Evolutionary conservation across 2,113 vertebrate genomes (phyloP).

Genomic region (Chrysochloris asiatica): DNA sequence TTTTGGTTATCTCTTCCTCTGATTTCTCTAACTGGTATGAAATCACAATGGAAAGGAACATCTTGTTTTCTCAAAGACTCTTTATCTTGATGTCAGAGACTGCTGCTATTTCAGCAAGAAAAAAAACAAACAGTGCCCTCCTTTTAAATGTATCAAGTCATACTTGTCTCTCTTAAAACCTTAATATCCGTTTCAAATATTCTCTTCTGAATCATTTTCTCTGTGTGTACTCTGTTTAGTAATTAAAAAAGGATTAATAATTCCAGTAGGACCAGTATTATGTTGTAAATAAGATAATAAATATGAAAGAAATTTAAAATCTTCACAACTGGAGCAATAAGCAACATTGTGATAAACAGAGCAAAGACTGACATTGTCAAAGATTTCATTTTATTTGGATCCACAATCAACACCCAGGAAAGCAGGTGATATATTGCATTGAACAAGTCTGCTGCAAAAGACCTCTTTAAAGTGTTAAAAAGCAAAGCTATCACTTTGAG

Average conservation of each 20-base stretch:
- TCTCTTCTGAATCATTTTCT: slow-evolving; percentile 21
- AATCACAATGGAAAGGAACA: background rate
- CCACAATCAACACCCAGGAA: too few relatives aligned
- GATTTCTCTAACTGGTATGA: slow-evolving; percentile 27
- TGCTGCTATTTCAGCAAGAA: slow-evolving; percentile 5
- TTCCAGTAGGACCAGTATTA: background rate
- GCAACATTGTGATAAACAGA: too few relatives aligned
- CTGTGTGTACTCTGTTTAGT: background rate
- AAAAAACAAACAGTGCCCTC: background rate
- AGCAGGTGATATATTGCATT: too few relatives aligned
- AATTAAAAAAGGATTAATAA: background rate
- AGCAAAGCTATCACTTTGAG: too few relatives aligned
- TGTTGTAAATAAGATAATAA: background rate
- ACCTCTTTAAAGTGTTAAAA: too few relatives aligned
- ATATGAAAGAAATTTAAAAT: too few relatives aligned
- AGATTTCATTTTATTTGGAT: too few relatives aligned
- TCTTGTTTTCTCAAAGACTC: slow-evolving; percentile 8
- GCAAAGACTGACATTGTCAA: too few relatives aligned
- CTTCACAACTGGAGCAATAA: too few relatives aligned
- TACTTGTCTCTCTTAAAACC: background rate
- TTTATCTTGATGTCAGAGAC: slow-evolving; percentile 36
- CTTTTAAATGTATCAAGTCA: background rate
- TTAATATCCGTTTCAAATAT: slow-evolving; percentile 17
- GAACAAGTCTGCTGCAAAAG: too few relatives aligned
- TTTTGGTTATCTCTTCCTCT: background rate